phyloP scores from a whole-genome alignment of 35 echinoderm and acorn worm species.

The Diadema setosum region DNA sequence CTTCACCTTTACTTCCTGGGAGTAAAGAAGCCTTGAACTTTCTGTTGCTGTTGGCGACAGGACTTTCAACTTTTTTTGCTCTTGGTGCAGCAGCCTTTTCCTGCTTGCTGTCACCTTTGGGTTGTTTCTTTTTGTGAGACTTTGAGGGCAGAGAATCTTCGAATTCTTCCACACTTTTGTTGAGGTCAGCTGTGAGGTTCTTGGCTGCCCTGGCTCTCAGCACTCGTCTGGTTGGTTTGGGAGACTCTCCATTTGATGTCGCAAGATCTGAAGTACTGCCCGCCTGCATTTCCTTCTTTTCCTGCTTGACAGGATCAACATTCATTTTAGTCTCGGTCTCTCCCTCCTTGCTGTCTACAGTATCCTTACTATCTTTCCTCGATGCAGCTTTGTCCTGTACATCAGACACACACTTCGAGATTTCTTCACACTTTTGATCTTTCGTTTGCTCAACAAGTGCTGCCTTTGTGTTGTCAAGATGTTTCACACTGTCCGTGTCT shows the following conservation, averaged over 20 bases:
- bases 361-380: constrained; percentile 1
- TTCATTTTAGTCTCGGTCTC: not conserved
- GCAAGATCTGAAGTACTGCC: too few relatives aligned
- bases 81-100: not conserved
- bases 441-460: too few relatives aligned
- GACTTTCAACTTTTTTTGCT: not conserved
- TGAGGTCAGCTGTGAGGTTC: not conserved
- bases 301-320: not conserved
- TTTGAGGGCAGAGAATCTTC: not conserved
- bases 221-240: not conserved
- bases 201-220: not conserved
- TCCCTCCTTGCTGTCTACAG: too few relatives aligned
- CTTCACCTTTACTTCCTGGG: not conserved
- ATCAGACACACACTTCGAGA: too few relatives aligned
- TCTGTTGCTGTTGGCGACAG: not conserved
- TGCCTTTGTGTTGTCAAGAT: too few relatives aligned
- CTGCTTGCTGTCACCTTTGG: not conserved
- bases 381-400: not conserved
- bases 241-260: not conserved
- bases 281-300: not conserved
- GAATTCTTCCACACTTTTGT: not conserved
- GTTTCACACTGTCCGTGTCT: not conserved
- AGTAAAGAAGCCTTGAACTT: not conserved
- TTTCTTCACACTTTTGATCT: too few relatives aligned
- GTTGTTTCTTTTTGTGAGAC: not conserved